phyloP scores from a whole-genome alignment of 1,140 invertebrate genomes.

The Papilio aristodemus region DNA sequence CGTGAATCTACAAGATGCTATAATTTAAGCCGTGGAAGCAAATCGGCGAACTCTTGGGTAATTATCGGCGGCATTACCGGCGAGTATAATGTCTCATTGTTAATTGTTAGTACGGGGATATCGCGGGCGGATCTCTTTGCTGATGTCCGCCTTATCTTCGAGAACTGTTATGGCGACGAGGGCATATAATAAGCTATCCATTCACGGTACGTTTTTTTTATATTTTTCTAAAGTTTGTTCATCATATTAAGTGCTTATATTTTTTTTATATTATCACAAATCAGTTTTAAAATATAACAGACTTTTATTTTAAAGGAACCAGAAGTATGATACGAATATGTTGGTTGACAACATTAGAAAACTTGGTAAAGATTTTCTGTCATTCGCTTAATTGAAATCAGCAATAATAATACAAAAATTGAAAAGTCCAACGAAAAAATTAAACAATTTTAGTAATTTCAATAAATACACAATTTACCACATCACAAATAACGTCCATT shows the following conservation, averaged over 20 bases:
- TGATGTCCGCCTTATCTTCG: slow-evolving; percentile 64
- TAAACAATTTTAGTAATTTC: too few relatives aligned
- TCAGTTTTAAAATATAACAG: too few relatives aligned
- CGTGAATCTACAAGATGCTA: slow-evolving; percentile 48
- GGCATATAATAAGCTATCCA: slow-evolving; percentile 47
- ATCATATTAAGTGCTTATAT: background rate
- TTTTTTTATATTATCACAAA: too few relatives aligned
- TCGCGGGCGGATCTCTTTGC: slow-evolving; percentile 75
- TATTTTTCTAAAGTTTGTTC: background rate
- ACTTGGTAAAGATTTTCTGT: too few relatives aligned
- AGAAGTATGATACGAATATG: too few relatives aligned
- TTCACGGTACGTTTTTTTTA: slow-evolving; percentile 29
- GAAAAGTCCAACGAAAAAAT: too few relatives aligned
- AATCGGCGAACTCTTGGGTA: slow-evolving; percentile 59
- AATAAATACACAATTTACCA: too few relatives aligned
- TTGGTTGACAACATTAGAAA: too few relatives aligned
- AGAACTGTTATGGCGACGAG: slow-evolving; percentile 46
- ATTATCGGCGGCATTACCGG: slow-evolving; percentile 68
- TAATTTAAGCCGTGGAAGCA: slow-evolving; percentile 55
- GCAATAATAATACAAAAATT: slow-evolving; percentile 6
- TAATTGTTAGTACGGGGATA: slow-evolving; percentile 72
- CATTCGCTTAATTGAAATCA: too few relatives aligned
- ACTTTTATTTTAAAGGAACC: too few relatives aligned
- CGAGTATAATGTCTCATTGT: slow-evolving; percentile 79
- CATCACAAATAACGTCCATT: slow-evolving; percentile 32